These are phyloP conservation scores for Noctua fimbriata DNA, from an alignment of 2,888 invertebrate genomes.

Conservation along the genomic window DNA sequence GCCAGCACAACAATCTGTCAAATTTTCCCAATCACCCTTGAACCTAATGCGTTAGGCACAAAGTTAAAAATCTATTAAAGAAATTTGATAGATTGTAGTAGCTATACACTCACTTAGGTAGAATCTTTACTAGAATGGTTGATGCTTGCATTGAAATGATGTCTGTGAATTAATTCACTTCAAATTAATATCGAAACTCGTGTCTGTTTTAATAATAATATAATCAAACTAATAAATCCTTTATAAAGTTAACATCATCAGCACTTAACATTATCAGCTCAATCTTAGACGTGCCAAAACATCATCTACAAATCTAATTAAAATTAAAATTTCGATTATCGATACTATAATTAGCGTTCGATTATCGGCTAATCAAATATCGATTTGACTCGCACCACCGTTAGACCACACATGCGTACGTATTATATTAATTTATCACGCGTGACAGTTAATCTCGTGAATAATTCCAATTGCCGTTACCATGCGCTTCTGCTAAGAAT, in stretches of 20 bases:
- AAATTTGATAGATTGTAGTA: too few relatives aligned
- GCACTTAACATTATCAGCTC: neutral
- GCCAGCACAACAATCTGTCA: too few relatives aligned
- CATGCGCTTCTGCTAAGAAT: conserved; percentile 53
- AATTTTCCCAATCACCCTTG: too few relatives aligned
- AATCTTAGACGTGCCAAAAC: conserved; percentile 47
- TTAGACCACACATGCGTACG: conserved; percentile 74
- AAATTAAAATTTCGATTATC: conserved; percentile 60
- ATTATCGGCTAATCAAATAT: conserved; percentile 76
- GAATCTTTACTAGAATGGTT: neutral
- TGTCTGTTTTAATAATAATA: neutral
- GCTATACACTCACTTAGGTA: neutral
- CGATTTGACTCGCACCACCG: conserved; percentile 69
- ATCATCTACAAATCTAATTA: conserved; percentile 52
- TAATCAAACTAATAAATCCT: neutral
- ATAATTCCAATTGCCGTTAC: conserved; percentile 63
- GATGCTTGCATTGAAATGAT: neutral
- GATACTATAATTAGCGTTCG: conserved; percentile 68
- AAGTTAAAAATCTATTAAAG: too few relatives aligned
- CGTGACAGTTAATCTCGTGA: conserved; percentile 71
- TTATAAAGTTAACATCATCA: conserved; percentile 28
- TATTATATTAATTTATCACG: conserved; percentile 75
- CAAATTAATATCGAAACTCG: neutral
- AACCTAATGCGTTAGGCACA: too few relatives aligned
- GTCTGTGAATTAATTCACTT: neutral